Conservation (phyloP, 2,797 vertebrate species). For the Notamacropus eugenii region DNA sequence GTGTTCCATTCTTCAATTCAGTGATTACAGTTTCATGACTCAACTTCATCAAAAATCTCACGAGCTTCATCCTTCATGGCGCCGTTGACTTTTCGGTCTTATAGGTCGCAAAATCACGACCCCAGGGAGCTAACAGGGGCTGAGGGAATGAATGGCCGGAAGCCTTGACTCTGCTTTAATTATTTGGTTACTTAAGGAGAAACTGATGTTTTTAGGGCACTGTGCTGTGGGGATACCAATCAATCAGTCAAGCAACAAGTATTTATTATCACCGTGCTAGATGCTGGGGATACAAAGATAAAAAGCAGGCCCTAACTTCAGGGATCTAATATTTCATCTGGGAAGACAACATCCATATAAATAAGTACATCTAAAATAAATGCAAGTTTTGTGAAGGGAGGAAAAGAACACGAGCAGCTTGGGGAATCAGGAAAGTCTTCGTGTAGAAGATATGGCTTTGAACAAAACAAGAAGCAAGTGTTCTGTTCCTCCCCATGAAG, state of each 20-base stretch:
- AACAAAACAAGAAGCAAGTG: neutral
- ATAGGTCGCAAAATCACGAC: no score
- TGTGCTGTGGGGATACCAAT: neutral
- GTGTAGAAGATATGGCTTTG: neutral
- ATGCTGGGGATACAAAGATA: neutral
- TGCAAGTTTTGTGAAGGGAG: neutral
- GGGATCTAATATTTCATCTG: neutral
- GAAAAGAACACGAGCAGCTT: neutral
- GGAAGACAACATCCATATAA: neutral
- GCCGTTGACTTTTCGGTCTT: no score
- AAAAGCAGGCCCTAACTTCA: neutral
- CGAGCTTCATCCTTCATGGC: no score
- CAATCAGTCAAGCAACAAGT: neutral
- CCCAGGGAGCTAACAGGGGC: no score
- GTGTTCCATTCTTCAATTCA: no score
- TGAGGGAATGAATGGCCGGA: no score
- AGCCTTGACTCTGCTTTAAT: neutral
- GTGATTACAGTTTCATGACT: no score
- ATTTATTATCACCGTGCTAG: neutral
- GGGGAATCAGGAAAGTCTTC: neutral
- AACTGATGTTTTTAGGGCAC: neutral
- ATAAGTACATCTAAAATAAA: neutral
- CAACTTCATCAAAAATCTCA: constrained; percentile 59
- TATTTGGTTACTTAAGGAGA: neutral
- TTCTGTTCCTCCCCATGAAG: neutral